Base-by-base conservation (phyloP, 2,113 vertebrate species). In the Lophochroa leadbeateri region DNA sequence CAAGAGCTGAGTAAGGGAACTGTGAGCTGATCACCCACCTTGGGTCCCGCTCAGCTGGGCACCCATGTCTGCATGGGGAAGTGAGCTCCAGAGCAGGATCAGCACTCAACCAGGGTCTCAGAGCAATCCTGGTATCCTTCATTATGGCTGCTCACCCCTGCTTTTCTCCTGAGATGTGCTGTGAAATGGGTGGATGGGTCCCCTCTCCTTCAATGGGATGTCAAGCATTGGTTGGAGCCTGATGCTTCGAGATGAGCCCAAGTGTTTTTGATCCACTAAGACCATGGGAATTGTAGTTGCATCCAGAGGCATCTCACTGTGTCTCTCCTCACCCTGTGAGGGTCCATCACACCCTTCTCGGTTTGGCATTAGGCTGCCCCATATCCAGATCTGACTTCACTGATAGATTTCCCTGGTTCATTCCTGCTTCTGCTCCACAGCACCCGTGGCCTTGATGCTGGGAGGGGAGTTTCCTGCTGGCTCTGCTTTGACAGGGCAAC, bases 1-100 rank as follows among this genome's bases (percentile, higher is more conserved):
- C 28, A 53, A 88, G 33, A 0, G 33, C 94, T 92, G 94, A 95
- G 69, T 46, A 60, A 92, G 72, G 72, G 46, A 87, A 43, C 28
- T 1, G 1, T 27, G 41, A 70, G 68, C 79, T 77, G 75, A 47
- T 84, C 21, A 50, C 43, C 18, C 0, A 2, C 65, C 14, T 0
- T 1, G 17, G 25, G 17, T 37, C 37, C 47, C 3, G 8, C 18
- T 63, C 0, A 1, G 20, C 20, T 35, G 27, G 28, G n/a, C 35
- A 11, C 24, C 39, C 19, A 3, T n/a, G 28, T 29, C n/a, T 64
- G 77, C 39, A 15, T 47, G 68, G 35, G 70, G 50, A 64, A 21
- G 8, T 8, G 17, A 49, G 24, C 5, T 78, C 20, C 60, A 37
- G 50, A 14, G 47, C 57, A 43, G 57, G 61, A 33, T 39, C 63